Evolutionary conservation across 2,113 vertebrate genomes (phyloP), one percentile per base, ranked within the genome.

Genomic region (Limanda limanda): DNA sequence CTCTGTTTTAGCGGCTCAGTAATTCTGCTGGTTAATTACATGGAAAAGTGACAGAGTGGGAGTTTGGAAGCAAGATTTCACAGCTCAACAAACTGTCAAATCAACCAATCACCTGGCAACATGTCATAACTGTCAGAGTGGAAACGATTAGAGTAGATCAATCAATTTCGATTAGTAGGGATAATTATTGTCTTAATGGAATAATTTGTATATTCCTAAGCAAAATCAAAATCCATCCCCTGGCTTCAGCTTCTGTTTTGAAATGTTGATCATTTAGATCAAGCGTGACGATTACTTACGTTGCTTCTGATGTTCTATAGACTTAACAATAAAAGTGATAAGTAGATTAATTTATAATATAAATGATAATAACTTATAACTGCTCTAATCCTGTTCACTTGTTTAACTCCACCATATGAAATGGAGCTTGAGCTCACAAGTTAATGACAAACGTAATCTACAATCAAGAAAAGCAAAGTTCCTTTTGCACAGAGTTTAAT

Each of bases 21-120:
- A 62, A 83, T 68, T 65, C 56, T 64, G 57, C 54, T 35, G 71
- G 77, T 86, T 74, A 77, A 79, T 79, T 70, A 83, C 64, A 76
- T 40, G 40, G 61, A 79, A 65, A 87, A 71, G 55, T 79, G 47
- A 82, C 76, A 60, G 68, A 83, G 86, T 71, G 40, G 76, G 72
- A 74, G 18, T 61, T 20, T 52, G 27, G 5, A 37, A 62, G 60
- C 13, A 12, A 8, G 61, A 45, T 63, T 62, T 62, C 40, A 45
- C 10, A 23, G 37, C 42, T 47, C 37, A 18, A 45, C 31, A 42
- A 45, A 24, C 47, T 51, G 47, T 18, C 47, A 51, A 51, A 51
- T 18, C 15, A 51, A 51, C 5, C 47, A 51, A 51, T 17, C 18
- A 51, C 47, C 47, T 51, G 47, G 47, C 17, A 18, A 51, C 17